Base-by-base conservation (phyloP, 2,888 invertebrate species). In the Salpingus planirostris region DNA sequence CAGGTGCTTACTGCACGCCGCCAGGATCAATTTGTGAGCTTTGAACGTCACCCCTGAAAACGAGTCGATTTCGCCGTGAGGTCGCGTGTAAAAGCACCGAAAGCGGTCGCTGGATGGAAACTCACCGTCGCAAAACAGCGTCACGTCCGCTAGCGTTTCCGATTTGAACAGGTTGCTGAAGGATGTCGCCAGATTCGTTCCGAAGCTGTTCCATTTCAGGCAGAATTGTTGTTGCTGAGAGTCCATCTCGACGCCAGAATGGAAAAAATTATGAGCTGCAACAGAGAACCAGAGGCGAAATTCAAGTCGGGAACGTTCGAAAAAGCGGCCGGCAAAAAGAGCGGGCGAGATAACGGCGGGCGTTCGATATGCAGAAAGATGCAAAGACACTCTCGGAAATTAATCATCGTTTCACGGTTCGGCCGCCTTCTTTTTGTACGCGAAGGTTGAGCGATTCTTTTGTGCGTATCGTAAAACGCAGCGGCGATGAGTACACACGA, bases 171-270 rank as follows among this genome's bases (percentile, higher is more conserved):
- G 75, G 70, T 86, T 88, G 62, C 88, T 87, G 71, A 89, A 90
- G 56, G 89, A 86, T 56, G 87, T 86, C 57, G 89, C 88, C 70
- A 90, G 74, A 73, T 90, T 90, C 61, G 84, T 87, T 66, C 89
- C 89, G 70, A 89, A 90, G 74, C 88, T 89, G 79, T 89, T 90
- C 90, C 90, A 90, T 77, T 90, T 89, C 60, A 90, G 77, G 75
- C 89, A 89, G 73, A 89, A 90, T 73, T 90, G 89, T 71, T 89
- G 90, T 75, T 89, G 88, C 53, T 62, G 62, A 66, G 86, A 81
- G 78, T 88, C 88, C 89, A 89, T 89, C 70, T 80, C 82, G 78
- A 74, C 76, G 72, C 76, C 76, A 45, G 73, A 71, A 70, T 73
- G 74, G 69, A 70, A 73, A 73, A 68, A 71, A 70, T 71, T 74